Percentiles rank a stretch among this genome's conserved stretches.
phyloP scores from a whole-genome alignment of 2,888 invertebrate species.

The Meandrusa payeni region DNA sequence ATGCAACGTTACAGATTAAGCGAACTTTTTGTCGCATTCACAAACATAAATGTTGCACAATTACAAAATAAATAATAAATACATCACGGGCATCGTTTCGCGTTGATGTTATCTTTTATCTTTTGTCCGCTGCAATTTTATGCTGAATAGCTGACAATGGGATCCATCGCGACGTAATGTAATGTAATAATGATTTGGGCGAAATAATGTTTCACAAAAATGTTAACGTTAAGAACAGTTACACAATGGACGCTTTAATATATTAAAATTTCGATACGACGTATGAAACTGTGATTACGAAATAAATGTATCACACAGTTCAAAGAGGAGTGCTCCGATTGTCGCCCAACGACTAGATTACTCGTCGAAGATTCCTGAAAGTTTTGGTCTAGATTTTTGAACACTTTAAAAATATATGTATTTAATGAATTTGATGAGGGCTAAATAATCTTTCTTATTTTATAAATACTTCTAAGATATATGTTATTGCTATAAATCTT shows the following conservation, averaged over 20 bases:
- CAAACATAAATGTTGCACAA: constrained; percentile 10
- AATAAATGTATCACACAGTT: no score
- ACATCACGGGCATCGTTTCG: constrained; percentile 1
- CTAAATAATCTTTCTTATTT: no score
- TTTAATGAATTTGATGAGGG: no score
- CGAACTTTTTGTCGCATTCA: not conserved
- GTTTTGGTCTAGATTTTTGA: no score
- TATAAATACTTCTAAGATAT: not conserved
- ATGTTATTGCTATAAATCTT: constrained; percentile 17
- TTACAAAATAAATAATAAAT: constrained; percentile 12
- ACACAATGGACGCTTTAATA: no score
- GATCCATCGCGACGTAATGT: constrained; percentile 2
- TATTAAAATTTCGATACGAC: no score
- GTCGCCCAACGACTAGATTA: no score
- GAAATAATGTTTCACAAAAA: constrained; percentile 4
- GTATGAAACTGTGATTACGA: no score
- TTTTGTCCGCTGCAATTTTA: constrained; percentile 17
- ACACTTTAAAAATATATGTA: no score
- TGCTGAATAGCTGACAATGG: constrained; percentile 13
- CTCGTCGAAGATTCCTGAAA: no score
- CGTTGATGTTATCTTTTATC: constrained; percentile 10
- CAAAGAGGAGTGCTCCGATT: no score
- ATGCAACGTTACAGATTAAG: constrained; percentile 1
- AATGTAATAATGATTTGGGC: constrained; percentile 5
- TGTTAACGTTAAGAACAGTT: no score